These are phyloP conservation scores for Dusona sp. DNA, from an alignment of 2,888 invertebrate species.

Conservation along the genomic window DNA sequence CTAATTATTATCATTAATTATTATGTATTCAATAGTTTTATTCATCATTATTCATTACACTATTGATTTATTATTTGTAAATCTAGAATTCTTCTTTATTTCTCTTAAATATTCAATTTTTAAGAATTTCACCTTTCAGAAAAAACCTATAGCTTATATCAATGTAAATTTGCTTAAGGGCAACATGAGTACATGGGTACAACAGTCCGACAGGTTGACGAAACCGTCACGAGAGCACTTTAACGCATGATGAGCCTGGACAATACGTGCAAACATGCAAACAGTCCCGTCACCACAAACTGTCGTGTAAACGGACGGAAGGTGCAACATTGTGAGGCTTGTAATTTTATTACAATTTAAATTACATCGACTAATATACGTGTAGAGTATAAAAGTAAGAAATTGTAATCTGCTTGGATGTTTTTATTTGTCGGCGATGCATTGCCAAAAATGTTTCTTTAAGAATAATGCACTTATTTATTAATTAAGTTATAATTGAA, in stretches of 20 bases:
- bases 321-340: conserved; percentile 34
- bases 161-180: conserved; percentile 25
- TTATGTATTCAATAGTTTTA: background rate
- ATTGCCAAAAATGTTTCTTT: no score
- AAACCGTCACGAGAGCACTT: conserved; percentile 52
- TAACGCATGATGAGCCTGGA: conserved; percentile 50
- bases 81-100: background rate
- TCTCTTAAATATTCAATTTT: background rate
- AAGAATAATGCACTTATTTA: background rate
- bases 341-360: conserved; percentile 13
- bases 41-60: background rate
- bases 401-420: background rate
- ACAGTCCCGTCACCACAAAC: conserved; percentile 54
- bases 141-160: conserved; percentile 8
- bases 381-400: background rate
- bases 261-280: conserved; percentile 58
- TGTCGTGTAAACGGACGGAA: conserved; percentile 51
- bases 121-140: background rate
- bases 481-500: no score
- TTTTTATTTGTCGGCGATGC: background rate
- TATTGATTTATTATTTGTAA: background rate
- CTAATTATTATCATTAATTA: no score
- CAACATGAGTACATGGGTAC: background rate
- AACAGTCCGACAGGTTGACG: conserved; percentile 32
- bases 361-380: background rate